Evolutionary conservation across 2,797 vertebrate species (phyloP).

Genomic region (Pangasius macronema): DNA sequence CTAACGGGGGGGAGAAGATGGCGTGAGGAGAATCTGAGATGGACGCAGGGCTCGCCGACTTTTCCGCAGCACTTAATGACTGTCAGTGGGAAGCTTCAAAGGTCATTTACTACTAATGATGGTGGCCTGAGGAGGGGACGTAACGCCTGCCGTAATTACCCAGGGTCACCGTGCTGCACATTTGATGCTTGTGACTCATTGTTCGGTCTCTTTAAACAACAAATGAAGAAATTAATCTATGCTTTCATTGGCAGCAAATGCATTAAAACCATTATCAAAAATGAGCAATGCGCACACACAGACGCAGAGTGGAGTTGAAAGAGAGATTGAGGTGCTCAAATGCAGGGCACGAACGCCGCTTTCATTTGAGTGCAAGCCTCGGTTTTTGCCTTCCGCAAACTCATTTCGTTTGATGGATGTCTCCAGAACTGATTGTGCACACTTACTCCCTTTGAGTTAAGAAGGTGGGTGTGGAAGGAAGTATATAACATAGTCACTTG

Average conservation of each 20-base stretch:
- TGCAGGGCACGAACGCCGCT: conserved; percentile 49
- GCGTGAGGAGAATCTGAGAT: conserved; percentile 35
- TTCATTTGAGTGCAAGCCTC: conserved; percentile 47
- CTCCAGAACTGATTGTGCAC: conserved; percentile 47
- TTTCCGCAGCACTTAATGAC: conserved; percentile 45
- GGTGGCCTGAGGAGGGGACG: conserved; percentile 34
- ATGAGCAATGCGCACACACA: conserved; percentile 30
- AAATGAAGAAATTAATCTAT: conserved; percentile 51
- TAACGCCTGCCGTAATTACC: conserved; percentile 45
- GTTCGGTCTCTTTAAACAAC: conserved; percentile 46
- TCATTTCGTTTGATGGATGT: conserved; percentile 57
- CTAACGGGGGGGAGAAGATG: background rate
- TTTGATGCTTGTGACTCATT: conserved; percentile 34
- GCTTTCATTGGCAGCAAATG: conserved; percentile 38
- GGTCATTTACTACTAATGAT: conserved; percentile 52
- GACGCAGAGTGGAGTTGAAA: conserved; percentile 27
- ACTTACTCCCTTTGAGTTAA: conserved; percentile 53
- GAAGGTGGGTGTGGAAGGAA: conserved; percentile 44
- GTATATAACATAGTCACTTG: conserved; percentile 51
- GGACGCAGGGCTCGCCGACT: conserved; percentile 6
- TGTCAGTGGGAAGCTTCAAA: conserved; percentile 37
- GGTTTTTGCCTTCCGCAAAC: conserved; percentile 51
- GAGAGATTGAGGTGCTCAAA: conserved; percentile 40
- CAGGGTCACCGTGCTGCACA: conserved; percentile 33
- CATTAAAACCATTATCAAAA: conserved; percentile 53